Base-by-base conservation (phyloP, 1,140 invertebrate species). In the Brachionus manjavacas region DNA sequence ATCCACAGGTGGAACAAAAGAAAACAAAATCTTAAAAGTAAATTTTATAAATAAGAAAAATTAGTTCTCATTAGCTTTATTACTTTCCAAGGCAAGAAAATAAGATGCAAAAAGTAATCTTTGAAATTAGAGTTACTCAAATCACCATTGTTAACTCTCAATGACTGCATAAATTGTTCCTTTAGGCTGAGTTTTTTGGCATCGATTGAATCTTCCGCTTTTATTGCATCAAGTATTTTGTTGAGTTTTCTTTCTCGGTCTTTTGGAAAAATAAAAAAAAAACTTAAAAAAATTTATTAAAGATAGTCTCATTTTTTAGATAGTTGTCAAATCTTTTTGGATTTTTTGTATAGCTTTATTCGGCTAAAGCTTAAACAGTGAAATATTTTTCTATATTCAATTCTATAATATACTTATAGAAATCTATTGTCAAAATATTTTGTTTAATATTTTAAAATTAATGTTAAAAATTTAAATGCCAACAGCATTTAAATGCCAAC, bases 131-230 rank as follows among this genome's bases (percentile, higher is more conserved):
- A 72, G 35, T 20, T 72, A 11, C 23, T 41, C 8, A 72, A 72
- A 43, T 72, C 31, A 12, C 68, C 68, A 72, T 72, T 72, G 16
- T 72, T 72, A 23, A 72, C 68, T 43, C n/a, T 72, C 2, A 72
- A 8, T 11, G 68, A 14, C 23, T 41, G 68, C 31, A 41, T 23
- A 41, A 72, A 41, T 41, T 72, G 68, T 6, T 72, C 68, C 12
- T 12, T 11, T 41, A 72, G n/a, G 16, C 68, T 72, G 3, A 8
- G 14, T 20, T 72, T 72, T 72, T 72, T 72, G 8, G 31, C 28
- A 14, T 72, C 68, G 9, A 41, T 72, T 20, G 16, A 20, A 16
- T 72, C 7, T 12, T 72, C 68, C 2, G 14, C 12, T 41, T 72
- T 72, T 9, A 72, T 20, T 2, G 31, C 20, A 7, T 20, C 16